Percentiles rank a stretch among this genome's conserved stretches.
Evolutionary conservation across 2,888 invertebrate species (phyloP).

Genomic region (Meteorus cinctellus): DNA sequence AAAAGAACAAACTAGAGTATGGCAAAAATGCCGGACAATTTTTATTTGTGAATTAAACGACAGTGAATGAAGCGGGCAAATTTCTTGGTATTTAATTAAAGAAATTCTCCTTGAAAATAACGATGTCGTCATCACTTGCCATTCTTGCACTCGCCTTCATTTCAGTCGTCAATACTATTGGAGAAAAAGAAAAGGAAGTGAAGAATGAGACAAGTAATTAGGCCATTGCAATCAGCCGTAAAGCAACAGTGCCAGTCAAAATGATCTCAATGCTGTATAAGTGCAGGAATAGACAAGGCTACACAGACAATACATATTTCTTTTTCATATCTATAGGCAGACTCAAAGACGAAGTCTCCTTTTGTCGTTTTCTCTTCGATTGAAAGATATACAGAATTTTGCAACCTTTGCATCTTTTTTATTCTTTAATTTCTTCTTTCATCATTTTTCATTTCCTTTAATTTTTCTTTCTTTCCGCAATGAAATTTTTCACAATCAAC

Average conservation of each 20-base stretch:
- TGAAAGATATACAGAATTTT: background rate
- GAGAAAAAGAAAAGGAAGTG: background rate
- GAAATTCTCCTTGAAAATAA: background rate
- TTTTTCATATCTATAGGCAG: background rate
- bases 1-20: too few relatives aligned
- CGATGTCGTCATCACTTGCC: too few relatives aligned
- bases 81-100: conserved; percentile 8
- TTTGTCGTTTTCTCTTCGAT: background rate
- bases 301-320: conserved; percentile 15
- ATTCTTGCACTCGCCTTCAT: too few relatives aligned
- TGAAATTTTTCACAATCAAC: background rate
- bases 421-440: background rate
- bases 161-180: background rate
- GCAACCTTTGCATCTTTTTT: background rate
- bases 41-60: too few relatives aligned
- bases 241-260: conserved; percentile 1
- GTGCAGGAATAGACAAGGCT: background rate
- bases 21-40: too few relatives aligned
- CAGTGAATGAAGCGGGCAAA: background rate
- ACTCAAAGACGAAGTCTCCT: background rate
- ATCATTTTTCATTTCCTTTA: conserved; percentile 4
- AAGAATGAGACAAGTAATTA: background rate
- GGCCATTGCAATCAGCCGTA: background rate
- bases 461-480: background rate
- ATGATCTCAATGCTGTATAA: background rate